A percentile compares a stretch with the other conserved stretches of the same genome.
These are phyloP conservation scores for Ceratosolen solmsi DNA, from an alignment of 1,140 invertebrate genomes.

Conservation along the genomic window DNA sequence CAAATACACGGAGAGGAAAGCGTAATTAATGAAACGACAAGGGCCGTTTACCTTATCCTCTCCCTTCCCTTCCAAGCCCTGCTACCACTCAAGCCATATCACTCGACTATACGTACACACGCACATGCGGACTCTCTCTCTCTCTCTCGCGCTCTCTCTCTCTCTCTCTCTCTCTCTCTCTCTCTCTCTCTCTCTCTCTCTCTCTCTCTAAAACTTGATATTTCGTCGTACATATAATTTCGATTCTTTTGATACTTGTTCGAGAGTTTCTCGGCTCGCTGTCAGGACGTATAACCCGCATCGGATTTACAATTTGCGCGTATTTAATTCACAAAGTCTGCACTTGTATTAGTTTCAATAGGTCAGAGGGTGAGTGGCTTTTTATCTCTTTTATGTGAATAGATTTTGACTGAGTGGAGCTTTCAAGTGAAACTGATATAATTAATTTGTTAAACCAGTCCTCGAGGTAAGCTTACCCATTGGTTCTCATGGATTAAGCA, in stretches of 20 bases:
- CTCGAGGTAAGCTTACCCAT: not conserved
- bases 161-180: not conserved
- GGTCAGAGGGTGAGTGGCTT: too few species aligned
- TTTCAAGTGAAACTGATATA: not conserved
- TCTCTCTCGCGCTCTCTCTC: not conserved
- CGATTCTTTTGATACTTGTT: not conserved
- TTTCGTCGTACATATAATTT: not conserved
- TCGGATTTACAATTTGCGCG: constrained; percentile 8
- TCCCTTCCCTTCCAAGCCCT: too few species aligned
- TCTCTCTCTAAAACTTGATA: too few species aligned
- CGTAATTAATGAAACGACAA: constrained; percentile 25
- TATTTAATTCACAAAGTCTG: constrained; percentile 2
- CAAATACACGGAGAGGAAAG: not conserved
- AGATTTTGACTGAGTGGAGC: not conserved
- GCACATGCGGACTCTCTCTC: too few species aligned
- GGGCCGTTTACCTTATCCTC: not conserved
- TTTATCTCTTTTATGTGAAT: not conserved
- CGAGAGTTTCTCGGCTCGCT: not conserved
- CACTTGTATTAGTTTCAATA: too few species aligned
- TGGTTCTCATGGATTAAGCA: not conserved
- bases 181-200: constrained; percentile 11
- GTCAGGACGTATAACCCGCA: not conserved
- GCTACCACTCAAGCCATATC: not conserved
- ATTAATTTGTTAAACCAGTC: constrained; percentile 10
- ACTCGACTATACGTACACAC: too few species aligned